Base-by-base conservation (phyloP, 1,140 invertebrate genomes). In the Propsilocerus akamusi region DNA sequence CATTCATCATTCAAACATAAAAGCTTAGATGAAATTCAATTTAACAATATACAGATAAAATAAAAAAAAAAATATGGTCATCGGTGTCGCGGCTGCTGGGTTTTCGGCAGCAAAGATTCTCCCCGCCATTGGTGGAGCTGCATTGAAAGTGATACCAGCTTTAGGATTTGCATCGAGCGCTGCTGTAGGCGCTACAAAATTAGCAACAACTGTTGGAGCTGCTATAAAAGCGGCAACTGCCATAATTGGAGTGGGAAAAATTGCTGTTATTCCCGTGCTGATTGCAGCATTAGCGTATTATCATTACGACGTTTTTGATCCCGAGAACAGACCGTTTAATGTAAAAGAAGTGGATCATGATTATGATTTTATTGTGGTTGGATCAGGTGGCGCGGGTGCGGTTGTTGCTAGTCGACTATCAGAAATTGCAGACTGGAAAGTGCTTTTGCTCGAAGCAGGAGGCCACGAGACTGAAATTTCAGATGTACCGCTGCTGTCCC, bases 401-500 rank as follows among this genome's bases (percentile, higher is more conserved):
- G 88, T 95, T 0, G 51, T 97, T 4, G 88, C 86, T 0, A 88
- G 85, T 51, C 70, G 93, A 28, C 66, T 97, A 1, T 78, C 86
- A 0, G 86, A 89, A 60, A 71, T 85, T 25, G 72, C 76, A 2
- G 68, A 79, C 22, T 86, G 83, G 78, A 86, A 73, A 49, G 80
- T 93, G 0, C 65, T 94, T 14, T 62, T 95, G 5, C 54, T 95
- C 17, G 91, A 95, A 67, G 89, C 89, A 0, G 91, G 90, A 1
- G 85, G 83, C 1, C 81, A 86, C 49, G 88, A 93, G 56, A 81
- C 80, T 0, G 78, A 86, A 56, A 81, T 89, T 25, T 80, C 83
- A 0, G 81, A 85, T 58, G 86, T 90, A 6, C 87, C 87, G 0
- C 72, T 86, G 37, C 65, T 90, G 0, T 90, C 87, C 14, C 64